Evolutionary conservation across 2,797 vertebrate species (phyloP), one percentile per base, ranked within the genome.

Genomic region (Syngnathus rostellatus): DNA sequence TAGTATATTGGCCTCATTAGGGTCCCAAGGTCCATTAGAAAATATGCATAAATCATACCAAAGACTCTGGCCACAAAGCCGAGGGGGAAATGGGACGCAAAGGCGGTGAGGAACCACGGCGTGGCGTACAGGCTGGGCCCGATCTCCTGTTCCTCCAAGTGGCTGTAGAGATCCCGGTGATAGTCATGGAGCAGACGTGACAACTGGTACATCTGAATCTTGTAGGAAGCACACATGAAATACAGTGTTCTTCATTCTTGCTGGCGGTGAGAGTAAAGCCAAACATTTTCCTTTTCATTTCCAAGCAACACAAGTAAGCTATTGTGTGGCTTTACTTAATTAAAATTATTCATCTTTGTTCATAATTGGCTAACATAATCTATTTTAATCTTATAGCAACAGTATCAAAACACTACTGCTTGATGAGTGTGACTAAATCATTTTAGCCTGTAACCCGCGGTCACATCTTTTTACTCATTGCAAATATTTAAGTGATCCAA

Each of bases 181-280:
- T 98, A 96, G 76, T 99, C 97, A 0, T 99, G 97, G 55, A 99
- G 93, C 57, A 99, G 93, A 72, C 97, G 91, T 0, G 96, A 98
- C 70, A 99, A 87, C 77, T 99, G 97, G 88, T 99, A 99, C 96
- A 98, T 98, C 88, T 99, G 96, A 85, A 99, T 95, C 97, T 99
- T 86, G 63, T 1, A 60, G 5, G 25, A 62, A 40, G 31, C 39
- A 69, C 40, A 73, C 23, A 17, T n/a, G 1, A 63, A 46, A 21
- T 12, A 53, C 8, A 41, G 14, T 19, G 10, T 40, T 64, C 16
- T 6, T 40, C 31, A n/a, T 8, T 60, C 38, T 21, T 60, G 6
- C 37, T 40, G 8, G 5, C n/a, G 58, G 9, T 41, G 21, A 60
- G 8, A 41, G 37, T 17, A 37, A 58, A 31, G 8, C 38, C 38